Conservation (phyloP, 2,888 invertebrate species). For the Cyaniris semiargus region DNA sequence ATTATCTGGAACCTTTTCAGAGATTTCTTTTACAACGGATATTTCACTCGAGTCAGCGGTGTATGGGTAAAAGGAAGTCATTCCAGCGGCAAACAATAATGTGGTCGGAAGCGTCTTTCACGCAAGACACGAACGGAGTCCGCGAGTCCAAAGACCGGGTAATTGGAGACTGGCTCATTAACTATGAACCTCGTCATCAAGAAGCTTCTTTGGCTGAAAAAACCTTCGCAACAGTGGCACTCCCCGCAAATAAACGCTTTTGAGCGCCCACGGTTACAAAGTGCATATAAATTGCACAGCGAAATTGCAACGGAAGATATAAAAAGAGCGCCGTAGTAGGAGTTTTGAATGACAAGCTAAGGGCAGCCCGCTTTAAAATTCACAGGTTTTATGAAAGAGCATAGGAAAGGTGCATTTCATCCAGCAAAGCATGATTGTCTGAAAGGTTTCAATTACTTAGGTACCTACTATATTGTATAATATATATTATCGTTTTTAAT, state of each 20-base stretch:
- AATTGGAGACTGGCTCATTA: conserved; percentile 79
- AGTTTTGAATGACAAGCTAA: conserved; percentile 67
- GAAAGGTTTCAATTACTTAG: conserved; percentile 39
- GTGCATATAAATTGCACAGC: conserved; percentile 78
- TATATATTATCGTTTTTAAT: background rate
- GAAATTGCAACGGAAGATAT: conserved; percentile 72
- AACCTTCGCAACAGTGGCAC: conserved; percentile 72
- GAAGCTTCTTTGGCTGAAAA: conserved; percentile 74
- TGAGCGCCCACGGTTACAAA: conserved; percentile 69
- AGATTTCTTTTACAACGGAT: conserved; percentile 47
- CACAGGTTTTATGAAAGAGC: conserved; percentile 53
- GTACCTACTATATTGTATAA: conserved; percentile 19
- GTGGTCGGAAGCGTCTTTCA: conserved; percentile 72
- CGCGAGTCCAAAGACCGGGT: conserved; percentile 71
- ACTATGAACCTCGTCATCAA: conserved; percentile 79
- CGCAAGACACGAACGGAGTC: conserved; percentile 60
- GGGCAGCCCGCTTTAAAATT: conserved; percentile 59
- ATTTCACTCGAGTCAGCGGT: conserved; percentile 38
- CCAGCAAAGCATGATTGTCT: conserved; percentile 42
- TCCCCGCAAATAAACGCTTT: conserved; percentile 72
- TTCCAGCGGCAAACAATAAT: conserved; percentile 73
- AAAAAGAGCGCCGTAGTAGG: conserved; percentile 60
- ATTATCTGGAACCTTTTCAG: conserved; percentile 52
- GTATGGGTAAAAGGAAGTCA: conserved; percentile 67
- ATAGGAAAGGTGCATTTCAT: conserved; percentile 45